These are phyloP conservation scores for Trissolcus japonicus DNA, from an alignment of 2,888 invertebrate species.

Conservation along the genomic window DNA sequence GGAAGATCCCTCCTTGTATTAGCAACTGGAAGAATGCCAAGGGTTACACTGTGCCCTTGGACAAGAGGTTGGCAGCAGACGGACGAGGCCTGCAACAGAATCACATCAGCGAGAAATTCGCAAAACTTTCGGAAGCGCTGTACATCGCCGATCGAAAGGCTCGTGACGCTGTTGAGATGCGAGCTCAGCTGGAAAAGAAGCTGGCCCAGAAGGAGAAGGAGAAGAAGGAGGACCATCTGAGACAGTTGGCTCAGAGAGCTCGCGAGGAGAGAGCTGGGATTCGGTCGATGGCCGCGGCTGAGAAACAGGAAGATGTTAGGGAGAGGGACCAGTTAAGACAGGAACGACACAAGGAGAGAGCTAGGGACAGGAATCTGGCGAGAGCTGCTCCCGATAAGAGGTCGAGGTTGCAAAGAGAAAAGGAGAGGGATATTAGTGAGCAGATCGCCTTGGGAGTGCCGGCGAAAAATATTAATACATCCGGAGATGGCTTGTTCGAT, in stretches of 20 bases:
- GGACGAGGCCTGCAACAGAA: conserved; percentile 97
- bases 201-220: conserved; percentile 98
- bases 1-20: conserved; percentile 99
- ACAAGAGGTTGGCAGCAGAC: conserved; percentile 98
- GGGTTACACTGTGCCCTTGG: conserved; percentile 97
- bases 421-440: conserved; percentile 98
- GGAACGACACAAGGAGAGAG: conserved; percentile 93
- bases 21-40: conserved; percentile 99
- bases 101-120: conserved; percentile 99
- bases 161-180: conserved; percentile 96
- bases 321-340: conserved; percentile 92
- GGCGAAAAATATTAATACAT: conserved; percentile 82
- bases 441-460: conserved; percentile 98
- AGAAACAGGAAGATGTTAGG: conserved; percentile 83
- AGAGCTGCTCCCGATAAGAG: conserved; percentile 96
- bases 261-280: conserved; percentile 95
- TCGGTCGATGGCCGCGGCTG: conserved; percentile 76
- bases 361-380: conserved; percentile 93
- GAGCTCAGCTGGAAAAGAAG: conserved; percentile 96
- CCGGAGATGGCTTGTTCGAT: conserved; percentile 92
- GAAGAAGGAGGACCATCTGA: conserved; percentile 95
- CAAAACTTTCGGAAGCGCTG: conserved; percentile 97
- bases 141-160: conserved; percentile 99
- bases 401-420: conserved; percentile 89
- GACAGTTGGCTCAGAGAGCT: conserved; percentile 93